These are phyloP conservation scores for Andricus curvator DNA, from an alignment of 2,888 invertebrate genomes.

Conservation along the genomic window DNA sequence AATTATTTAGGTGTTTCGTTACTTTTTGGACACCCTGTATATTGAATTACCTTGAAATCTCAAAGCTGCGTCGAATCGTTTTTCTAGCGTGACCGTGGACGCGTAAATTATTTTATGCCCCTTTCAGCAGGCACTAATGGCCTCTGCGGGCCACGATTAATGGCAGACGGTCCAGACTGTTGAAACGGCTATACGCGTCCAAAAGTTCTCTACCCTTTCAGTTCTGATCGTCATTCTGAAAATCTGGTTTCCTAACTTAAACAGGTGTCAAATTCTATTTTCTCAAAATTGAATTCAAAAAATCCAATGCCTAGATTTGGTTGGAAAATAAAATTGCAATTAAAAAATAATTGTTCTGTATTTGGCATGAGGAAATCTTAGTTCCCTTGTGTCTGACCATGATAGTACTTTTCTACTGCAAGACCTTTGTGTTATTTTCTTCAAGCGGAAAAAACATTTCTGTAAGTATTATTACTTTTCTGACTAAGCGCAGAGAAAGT, in stretches of 20 bases:
- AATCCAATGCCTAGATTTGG: no score
- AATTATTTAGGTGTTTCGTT: no score
- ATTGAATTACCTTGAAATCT: conserved; percentile 29
- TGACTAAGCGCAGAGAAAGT: neutral
- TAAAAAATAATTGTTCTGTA: neutral
- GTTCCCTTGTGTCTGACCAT: neutral
- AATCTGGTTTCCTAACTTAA: neutral
- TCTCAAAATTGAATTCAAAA: no score
- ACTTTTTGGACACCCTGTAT: no score
- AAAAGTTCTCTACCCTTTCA: conserved; percentile 2
- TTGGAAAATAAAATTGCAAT: neutral
- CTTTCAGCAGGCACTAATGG: conserved; percentile 66
- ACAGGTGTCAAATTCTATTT: neutral
- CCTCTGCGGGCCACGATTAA: conserved; percentile 64
- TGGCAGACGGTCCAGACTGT: conserved; percentile 60
- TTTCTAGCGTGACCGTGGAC: conserved; percentile 46
- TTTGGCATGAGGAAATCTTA: neutral
- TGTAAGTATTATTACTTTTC: neutral
- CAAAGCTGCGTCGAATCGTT: conserved; percentile 46
- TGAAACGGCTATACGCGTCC: conserved; percentile 43
- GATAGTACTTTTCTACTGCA: neutral
- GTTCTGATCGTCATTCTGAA: neutral
- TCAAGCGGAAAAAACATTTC: neutral
- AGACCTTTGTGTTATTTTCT: neutral
- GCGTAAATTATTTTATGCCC: conserved; percentile 69